Percentiles rank a stretch among this genome's conserved stretches.
These are phyloP conservation scores for Macroglossus sobrinus DNA, from an alignment of 2,113 vertebrate species.

Conservation along the genomic window DNA sequence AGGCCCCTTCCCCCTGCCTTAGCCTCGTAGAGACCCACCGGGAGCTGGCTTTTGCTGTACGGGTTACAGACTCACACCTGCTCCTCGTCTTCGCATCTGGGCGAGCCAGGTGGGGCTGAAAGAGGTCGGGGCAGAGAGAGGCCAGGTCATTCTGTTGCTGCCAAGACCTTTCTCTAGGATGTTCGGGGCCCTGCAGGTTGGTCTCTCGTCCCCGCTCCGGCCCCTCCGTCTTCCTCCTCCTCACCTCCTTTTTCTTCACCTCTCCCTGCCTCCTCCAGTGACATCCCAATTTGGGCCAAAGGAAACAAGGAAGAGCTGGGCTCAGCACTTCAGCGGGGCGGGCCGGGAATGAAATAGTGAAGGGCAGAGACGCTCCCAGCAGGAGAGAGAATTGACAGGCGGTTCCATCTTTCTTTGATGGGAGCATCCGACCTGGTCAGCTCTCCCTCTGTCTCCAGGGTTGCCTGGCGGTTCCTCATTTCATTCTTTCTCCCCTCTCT, in stretches of 20 bases:
- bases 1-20: too few species aligned
- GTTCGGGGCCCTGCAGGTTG: neutral
- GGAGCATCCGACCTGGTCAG: neutral
- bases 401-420: neutral
- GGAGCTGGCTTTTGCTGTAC: neutral
- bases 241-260: neutral
- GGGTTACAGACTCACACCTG: neutral
- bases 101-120: neutral
- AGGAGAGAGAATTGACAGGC: neutral
- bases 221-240: neutral
- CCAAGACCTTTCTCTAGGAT: neutral
- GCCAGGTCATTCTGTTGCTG: neutral
- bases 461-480: neutral
- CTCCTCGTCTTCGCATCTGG: neutral
- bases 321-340: neutral
- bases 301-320: neutral
- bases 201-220: neutral
- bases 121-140: neutral
- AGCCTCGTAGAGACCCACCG: neutral
- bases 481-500: neutral
- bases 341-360: neutral
- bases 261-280: neutral
- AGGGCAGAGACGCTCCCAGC: neutral
- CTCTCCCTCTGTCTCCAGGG: neutral
- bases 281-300: neutral